Conservation (phyloP, 2,888 invertebrate genomes). For the Atethmia centrago region DNA sequence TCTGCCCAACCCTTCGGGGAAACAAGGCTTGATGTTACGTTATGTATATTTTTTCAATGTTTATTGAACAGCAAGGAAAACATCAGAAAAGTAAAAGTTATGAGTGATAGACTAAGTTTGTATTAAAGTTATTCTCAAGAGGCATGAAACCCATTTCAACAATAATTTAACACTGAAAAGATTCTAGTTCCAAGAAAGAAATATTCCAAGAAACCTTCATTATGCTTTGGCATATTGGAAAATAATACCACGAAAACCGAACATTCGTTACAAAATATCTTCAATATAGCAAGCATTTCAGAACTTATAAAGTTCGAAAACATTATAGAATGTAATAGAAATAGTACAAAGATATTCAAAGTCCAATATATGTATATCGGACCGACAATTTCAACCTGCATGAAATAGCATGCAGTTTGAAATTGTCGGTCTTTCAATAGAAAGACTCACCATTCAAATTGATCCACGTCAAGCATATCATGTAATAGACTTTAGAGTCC, state of each 20-base stretch:
- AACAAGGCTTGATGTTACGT: too few relatives aligned
- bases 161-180: constrained; percentile 29
- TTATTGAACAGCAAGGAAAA: constrained; percentile 14
- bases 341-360: constrained; percentile 22
- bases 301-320: constrained; percentile 10
- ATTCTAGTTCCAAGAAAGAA: neutral
- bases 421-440: too few relatives aligned
- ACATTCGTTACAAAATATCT: neutral
- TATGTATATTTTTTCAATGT: too few relatives aligned
- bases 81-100: constrained; percentile 40
- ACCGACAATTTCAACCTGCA: constrained; percentile 16
- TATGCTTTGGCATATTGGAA: constrained; percentile 11
- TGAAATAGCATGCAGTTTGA: too few relatives aligned
- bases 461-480: constrained; percentile 13
- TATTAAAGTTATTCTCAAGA: constrained; percentile 51
- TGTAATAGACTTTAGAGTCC: constrained; percentile 6
- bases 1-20: too few relatives aligned
- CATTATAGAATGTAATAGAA: constrained; percentile 3
- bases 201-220: constrained; percentile 9
- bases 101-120: constrained; percentile 41
- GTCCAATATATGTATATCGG: constrained; percentile 11
- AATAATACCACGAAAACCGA: neutral
- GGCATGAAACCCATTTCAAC: constrained; percentile 35
- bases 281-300: constrained; percentile 4
- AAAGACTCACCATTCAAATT: constrained; percentile 1